Base-by-base conservation (phyloP, 2,888 invertebrate genomes). In the Nemotelus pantherinus region DNA sequence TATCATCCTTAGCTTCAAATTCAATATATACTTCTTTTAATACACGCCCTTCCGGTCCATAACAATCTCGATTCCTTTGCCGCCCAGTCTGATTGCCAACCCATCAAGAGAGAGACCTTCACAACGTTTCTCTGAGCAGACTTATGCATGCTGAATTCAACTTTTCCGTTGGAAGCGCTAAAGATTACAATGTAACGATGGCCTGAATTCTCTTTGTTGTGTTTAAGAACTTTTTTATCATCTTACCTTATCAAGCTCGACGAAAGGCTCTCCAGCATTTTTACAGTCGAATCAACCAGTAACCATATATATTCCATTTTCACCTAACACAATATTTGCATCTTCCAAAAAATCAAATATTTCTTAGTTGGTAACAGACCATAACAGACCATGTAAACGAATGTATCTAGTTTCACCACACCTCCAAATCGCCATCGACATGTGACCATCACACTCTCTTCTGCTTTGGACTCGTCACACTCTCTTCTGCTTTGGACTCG, bases 1-100 rank as follows among this genome's bases (percentile, higher is more conserved):
- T 97, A 91, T 95, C 94, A 90, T 95, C 95, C 92, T 94, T 94
- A 93, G 94, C 95, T 90, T 94, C 92, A 94, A 99, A 99, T 92
- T 97, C 96, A 90, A 98, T 97, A 94, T 95, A 99, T 90, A 98
- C 98, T 93, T 99, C 98, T 92, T 98, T 98, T 89, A 97, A 96
- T 90, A 96, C 94, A 91, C 97, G 93, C 92, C 98, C 93, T 95
- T 93, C 92, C 93, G 93, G 94, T 98, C 98, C 91, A 95, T 95
- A 89, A 97, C 95, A 91, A 98, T 94, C 90, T 96, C 95, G 89
- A 98, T 97, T 91, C 98, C 98, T 91, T 97, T 97, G 90, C 95
- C 94, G 91, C 97, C 97, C 89, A 95, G 93, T 90, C 95, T 95
- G 91, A 98, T 95, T 93, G 95, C 94, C 94, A 98, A 93, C 94